phyloP scores from a whole-genome alignment of 2,888 invertebrate genomes.

The Agonopterix arenella region DNA sequence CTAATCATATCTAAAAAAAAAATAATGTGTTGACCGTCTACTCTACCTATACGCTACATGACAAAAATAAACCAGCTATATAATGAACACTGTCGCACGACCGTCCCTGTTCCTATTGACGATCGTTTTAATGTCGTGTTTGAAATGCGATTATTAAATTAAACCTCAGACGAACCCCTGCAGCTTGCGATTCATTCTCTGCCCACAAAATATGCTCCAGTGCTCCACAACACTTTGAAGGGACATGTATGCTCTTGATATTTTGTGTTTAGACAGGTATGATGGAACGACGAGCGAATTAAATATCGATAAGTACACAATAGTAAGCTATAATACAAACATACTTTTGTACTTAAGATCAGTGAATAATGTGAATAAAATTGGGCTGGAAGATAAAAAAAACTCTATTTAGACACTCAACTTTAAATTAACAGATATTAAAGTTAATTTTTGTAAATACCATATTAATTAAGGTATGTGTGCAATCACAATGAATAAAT shows the following conservation, averaged over 20 bases:
- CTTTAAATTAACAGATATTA: no score
- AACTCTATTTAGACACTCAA: no score
- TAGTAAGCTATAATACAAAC: no score
- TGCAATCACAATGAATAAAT: no score
- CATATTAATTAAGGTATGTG: no score
- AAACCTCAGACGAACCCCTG: constrained; percentile 47
- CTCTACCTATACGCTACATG: constrained; percentile 16
- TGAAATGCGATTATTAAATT: constrained; percentile 60
- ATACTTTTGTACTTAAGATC: no score
- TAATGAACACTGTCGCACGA: constrained; percentile 15
- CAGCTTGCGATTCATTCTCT: constrained; percentile 33
- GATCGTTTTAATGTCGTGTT: constrained; percentile 15
- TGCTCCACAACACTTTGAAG: constrained; percentile 24
- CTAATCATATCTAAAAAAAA: no score
- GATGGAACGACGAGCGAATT: constrained; percentile 26
- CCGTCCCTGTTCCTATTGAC: constrained; percentile 1
- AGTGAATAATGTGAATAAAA: no score
- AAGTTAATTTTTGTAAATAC: no score
- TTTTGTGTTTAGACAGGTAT: constrained; percentile 39
- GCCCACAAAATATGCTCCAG: constrained; percentile 41
- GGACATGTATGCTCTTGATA: constrained; percentile 36
- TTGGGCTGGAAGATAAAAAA: no score
- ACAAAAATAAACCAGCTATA: constrained; percentile 20
- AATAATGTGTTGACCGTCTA: constrained; percentile 1
- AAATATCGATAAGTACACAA: no score